phyloP scores from a whole-genome alignment of 2,888 invertebrate species.

The Metopia argyrocephala region DNA sequence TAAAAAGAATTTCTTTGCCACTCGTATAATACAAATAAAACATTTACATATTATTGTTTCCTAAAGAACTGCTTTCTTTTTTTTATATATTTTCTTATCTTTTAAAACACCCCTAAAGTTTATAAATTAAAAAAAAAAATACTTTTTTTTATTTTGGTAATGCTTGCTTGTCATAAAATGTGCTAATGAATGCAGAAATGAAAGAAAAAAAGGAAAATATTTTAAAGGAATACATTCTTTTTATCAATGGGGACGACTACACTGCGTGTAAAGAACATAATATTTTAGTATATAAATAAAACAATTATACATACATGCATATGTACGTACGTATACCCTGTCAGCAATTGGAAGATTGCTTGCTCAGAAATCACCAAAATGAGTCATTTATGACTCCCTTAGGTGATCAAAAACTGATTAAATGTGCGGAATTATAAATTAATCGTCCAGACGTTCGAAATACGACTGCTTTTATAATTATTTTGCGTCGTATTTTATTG shows the following conservation, averaged over 20 bases:
- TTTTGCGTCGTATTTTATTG: no score
- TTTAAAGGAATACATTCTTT: no score
- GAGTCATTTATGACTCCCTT: no score
- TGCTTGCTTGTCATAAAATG: slow-evolving; percentile 50
- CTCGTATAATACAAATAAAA: background rate
- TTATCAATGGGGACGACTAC: no score
- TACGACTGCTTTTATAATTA: no score
- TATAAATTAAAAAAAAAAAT: background rate
- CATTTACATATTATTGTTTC: background rate
- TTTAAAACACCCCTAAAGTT: background rate
- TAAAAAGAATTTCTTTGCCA: background rate
- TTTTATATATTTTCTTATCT: background rate
- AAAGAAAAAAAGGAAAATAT: slow-evolving; percentile 65
- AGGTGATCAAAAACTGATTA: no score
- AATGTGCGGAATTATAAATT: no score
- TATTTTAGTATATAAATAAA: background rate
- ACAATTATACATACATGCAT: background rate
- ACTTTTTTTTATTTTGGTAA: background rate
- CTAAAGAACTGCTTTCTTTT: background rate
- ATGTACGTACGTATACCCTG: background rate
- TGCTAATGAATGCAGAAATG: slow-evolving; percentile 53
- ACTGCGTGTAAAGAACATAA: no score
- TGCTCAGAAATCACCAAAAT: no score
- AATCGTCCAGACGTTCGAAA: no score
- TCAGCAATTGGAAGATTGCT: no score